Evolutionary conservation across 1,140 invertebrate species (phyloP).

Genomic region (Aphidius gifuensis): DNA sequence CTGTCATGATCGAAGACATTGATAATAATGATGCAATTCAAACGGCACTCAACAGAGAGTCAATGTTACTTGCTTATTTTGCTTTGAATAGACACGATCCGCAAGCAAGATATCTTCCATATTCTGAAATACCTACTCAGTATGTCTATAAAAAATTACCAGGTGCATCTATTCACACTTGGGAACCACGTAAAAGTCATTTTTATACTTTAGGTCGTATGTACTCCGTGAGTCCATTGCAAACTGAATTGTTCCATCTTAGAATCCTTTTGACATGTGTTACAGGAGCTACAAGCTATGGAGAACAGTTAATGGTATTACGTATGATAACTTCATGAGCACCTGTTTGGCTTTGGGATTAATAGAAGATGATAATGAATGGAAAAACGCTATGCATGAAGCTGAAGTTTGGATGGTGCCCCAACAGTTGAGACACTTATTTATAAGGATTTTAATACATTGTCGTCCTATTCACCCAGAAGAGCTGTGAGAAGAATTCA

Average conservation of each 20-base stretch:
- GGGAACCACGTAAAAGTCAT: neutral
- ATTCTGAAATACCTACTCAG: neutral
- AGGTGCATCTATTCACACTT: neutral
- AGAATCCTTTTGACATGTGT: neutral
- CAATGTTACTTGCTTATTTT: neutral
- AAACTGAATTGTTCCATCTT: neutral
- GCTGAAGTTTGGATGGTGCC: constrained; percentile 20
- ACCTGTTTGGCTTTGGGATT: constrained; percentile 17
- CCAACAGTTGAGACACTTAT: constrained; percentile 13
- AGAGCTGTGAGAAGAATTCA: constrained; percentile 20
- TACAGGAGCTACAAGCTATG: constrained; percentile 10
- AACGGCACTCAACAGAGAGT: neutral
- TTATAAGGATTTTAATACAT: constrained; percentile 16
- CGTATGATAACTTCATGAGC: neutral
- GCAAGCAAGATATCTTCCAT: neutral
- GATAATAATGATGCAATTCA: neutral
- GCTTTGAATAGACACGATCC: neutral
- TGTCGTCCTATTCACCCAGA: constrained; percentile 15
- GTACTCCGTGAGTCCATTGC: neutral
- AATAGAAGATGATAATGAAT: constrained; percentile 23
- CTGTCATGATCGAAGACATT: neutral
- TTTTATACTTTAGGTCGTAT: neutral
- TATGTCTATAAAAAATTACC: neutral
- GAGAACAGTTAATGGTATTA: constrained; percentile 14
- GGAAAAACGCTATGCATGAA: constrained; percentile 16